These are phyloP conservation scores for Augochlora pura DNA, from an alignment of 1,140 invertebrate species.

Conservation along the genomic window DNA sequence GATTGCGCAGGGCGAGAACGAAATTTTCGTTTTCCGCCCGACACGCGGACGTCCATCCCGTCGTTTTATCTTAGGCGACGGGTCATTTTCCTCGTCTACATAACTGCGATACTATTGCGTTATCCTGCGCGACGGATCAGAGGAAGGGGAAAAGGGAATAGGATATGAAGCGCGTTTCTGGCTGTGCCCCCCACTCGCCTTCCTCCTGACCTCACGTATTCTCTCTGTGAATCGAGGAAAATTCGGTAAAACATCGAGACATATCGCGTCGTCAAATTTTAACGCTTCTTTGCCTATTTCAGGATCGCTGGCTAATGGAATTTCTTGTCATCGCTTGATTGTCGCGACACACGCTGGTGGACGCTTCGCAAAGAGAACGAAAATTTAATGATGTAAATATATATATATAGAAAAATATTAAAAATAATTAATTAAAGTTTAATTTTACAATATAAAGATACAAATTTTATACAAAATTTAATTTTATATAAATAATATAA, in stretches of 20 bases:
- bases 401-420: too few species aligned
- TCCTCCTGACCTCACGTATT: conserved; percentile 13
- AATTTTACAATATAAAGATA: too few species aligned
- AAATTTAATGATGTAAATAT: too few species aligned
- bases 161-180: background rate
- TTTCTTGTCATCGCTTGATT: too few species aligned
- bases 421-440: too few species aligned
- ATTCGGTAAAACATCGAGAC: conserved; percentile 4
- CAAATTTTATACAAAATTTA: too few species aligned
- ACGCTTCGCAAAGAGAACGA: too few species aligned
- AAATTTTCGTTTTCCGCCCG: background rate
- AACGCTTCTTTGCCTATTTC: background rate
- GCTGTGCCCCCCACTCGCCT: background rate
- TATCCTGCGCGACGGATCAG: background rate
- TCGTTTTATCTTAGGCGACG: background rate
- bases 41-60: background rate
- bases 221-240: conserved; percentile 21
- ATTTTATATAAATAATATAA: too few species aligned
- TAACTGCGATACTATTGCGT: conserved; percentile 17
- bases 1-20: background rate
- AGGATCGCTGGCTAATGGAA: background rate
- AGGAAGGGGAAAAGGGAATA: conserved; percentile 30
- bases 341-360: too few species aligned
- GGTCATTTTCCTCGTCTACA: conserved; percentile 7
- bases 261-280: background rate